phyloP scores from a whole-genome alignment of 2,113 vertebrate species.

The Phodopus roborovskii region DNA sequence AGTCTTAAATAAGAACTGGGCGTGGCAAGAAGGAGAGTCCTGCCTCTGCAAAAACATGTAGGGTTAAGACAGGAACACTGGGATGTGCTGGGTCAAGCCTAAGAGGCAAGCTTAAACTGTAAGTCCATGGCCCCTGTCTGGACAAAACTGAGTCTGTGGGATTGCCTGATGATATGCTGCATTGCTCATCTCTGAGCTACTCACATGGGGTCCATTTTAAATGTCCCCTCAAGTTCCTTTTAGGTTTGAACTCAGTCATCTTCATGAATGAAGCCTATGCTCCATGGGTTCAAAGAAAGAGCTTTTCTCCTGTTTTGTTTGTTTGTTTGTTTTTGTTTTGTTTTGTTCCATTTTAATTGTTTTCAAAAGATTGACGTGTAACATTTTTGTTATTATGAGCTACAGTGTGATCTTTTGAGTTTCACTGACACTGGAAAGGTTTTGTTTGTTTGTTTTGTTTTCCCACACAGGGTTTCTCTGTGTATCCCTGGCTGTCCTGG shows the following conservation, averaged over 20 bases:
- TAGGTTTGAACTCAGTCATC: background rate
- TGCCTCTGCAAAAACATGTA: too few relatives aligned
- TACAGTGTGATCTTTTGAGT: background rate
- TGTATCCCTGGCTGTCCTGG: background rate
- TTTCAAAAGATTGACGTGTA: background rate
- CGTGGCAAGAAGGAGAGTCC: too few relatives aligned
- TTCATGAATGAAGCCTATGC: background rate
- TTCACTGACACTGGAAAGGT: background rate
- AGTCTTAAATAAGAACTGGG: background rate
- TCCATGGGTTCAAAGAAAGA: constrained; percentile 12
- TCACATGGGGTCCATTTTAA: background rate
- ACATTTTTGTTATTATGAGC: background rate
- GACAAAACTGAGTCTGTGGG: background rate
- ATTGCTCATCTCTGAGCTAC: constrained; percentile 3
- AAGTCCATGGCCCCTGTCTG: background rate
- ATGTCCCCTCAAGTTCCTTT: background rate
- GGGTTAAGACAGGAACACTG: background rate
- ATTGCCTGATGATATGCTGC: background rate
- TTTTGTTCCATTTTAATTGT: background rate
- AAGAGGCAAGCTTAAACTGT: background rate
- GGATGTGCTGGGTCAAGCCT: background rate
- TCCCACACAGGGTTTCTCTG: background rate
- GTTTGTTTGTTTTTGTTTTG: background rate
- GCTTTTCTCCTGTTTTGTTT: background rate
- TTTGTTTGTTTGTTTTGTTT: background rate